Percentiles rank a stretch among this genome's conserved stretches.
Evolutionary conservation across 2,888 invertebrate species (phyloP).

Genomic region (Epirrhoe alternata): DNA sequence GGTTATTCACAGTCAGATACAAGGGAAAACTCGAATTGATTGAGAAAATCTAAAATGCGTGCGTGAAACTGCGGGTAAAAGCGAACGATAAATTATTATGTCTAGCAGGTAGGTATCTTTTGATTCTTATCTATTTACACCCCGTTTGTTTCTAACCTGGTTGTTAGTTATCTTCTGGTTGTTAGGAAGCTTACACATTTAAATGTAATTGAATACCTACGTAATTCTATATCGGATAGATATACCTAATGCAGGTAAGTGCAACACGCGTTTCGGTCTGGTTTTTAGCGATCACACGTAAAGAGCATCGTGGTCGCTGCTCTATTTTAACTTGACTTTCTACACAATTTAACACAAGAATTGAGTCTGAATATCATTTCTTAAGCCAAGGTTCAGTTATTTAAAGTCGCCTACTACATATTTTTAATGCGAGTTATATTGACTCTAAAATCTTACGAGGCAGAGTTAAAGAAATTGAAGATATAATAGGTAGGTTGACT

Average conservation of each 20-base stretch:
- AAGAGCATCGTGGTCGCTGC: neutral
- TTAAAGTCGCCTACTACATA: neutral
- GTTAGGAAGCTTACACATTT: neutral
- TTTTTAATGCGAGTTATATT: neutral
- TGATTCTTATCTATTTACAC: no score
- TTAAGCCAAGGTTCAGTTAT: neutral
- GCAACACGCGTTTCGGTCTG: neutral
- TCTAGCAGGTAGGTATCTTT: no score
- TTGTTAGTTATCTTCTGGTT: neutral
- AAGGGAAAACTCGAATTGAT: no score
- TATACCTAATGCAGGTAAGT: neutral
- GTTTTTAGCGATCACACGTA: neutral
- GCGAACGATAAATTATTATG: no score
- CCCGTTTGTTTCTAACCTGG: neutral
- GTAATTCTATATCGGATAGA: neutral
- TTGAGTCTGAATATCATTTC: neutral
- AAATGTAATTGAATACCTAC: neutral
- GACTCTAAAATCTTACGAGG: neutral
- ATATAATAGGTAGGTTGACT: constrained; percentile 36
- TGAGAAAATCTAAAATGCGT: no score
- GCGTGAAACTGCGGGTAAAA: no score
- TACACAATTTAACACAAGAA: neutral
- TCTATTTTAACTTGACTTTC: neutral
- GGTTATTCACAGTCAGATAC: no score
- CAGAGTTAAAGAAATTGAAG: neutral